Percentiles rank a stretch among this genome's conserved stretches.
phyloP scores from a whole-genome alignment of 2,113 vertebrate species.

The Sisor rabdophorus region DNA sequence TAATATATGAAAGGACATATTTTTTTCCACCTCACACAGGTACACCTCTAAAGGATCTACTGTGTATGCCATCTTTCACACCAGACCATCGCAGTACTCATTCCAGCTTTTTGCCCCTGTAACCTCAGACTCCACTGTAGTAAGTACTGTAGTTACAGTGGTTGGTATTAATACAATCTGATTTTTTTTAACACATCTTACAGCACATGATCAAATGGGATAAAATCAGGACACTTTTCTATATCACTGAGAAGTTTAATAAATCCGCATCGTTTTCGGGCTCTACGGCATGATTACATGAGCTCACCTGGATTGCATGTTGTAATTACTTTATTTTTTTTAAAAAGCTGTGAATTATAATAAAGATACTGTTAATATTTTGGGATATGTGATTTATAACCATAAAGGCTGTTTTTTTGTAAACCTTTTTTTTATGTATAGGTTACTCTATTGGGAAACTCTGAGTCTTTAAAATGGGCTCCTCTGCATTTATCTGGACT shows the following conservation, averaged over 20 bases:
- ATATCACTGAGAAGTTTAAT: too few species aligned
- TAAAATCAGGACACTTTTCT: not conserved
- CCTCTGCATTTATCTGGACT: conserved; percentile 59
- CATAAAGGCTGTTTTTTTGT: too few species aligned
- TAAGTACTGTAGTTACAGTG: conserved; percentile 60
- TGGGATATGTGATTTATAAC: not conserved
- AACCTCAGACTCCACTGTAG: conserved; percentile 59
- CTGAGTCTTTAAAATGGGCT: conserved; percentile 72
- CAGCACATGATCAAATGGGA: not conserved
- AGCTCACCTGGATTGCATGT: not conserved
- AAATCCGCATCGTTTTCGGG: not conserved
- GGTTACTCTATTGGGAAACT: conserved; percentile 78
- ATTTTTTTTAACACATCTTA: not conserved
- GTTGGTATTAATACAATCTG: conserved; percentile 56
- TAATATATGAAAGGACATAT: not conserved
- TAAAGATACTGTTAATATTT: not conserved
- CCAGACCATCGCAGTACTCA: conserved; percentile 61
- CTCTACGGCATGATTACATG: not conserved
- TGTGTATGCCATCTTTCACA: conserved; percentile 74
- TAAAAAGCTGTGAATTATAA: not conserved
- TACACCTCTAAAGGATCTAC: conserved; percentile 68
- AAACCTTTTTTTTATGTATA: conserved; percentile 47
- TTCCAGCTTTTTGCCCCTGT: conserved; percentile 63
- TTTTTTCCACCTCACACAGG: conserved; percentile 62
- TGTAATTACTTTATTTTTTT: not conserved